These are phyloP conservation scores for Allolobophora icterica DNA, from an alignment of 2,888 invertebrate species.

Conservation along the genomic window DNA sequence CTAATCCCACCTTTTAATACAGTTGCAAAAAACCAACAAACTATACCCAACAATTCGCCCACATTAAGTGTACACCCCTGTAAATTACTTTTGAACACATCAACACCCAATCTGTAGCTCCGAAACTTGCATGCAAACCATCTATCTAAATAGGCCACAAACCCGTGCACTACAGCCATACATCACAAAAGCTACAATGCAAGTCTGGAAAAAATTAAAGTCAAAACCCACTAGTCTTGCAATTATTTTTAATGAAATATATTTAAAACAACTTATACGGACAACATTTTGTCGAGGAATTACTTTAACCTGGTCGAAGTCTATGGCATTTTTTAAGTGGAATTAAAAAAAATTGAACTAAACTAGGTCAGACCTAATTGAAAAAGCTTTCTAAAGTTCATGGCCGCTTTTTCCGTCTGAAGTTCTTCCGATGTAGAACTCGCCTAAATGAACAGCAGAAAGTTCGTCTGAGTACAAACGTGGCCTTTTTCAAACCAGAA, in stretches of 20 bases:
- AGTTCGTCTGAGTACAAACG: constrained; percentile 28
- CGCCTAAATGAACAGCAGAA: constrained; percentile 28
- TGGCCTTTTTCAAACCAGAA: not conserved
- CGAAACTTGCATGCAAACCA: too few relatives aligned
- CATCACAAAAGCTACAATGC: not conserved
- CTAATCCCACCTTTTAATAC: too few relatives aligned
- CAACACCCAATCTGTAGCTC: not conserved
- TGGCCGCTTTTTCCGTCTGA: constrained; percentile 65
- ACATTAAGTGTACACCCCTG: too few relatives aligned
- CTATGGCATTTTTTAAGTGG: not conserved
- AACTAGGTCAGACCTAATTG: not conserved
- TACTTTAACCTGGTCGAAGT: not conserved
- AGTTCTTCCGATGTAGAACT: constrained; percentile 80
- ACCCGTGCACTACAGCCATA: not conserved
- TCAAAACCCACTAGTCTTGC: not conserved
- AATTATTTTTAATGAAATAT: constrained; percentile 17
- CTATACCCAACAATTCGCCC: too few relatives aligned
- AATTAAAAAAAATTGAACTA: not conserved
- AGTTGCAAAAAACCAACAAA: too few relatives aligned
- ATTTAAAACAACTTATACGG: not conserved
- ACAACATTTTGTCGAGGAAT: not conserved
- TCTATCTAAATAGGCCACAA: not conserved
- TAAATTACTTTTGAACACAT: not conserved
- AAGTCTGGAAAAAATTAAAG: not conserved
- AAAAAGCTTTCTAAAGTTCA: not conserved